These are phyloP conservation scores for Parasteatoda lunata DNA, from an alignment of 2,888 invertebrate species.

Conservation along the genomic window DNA sequence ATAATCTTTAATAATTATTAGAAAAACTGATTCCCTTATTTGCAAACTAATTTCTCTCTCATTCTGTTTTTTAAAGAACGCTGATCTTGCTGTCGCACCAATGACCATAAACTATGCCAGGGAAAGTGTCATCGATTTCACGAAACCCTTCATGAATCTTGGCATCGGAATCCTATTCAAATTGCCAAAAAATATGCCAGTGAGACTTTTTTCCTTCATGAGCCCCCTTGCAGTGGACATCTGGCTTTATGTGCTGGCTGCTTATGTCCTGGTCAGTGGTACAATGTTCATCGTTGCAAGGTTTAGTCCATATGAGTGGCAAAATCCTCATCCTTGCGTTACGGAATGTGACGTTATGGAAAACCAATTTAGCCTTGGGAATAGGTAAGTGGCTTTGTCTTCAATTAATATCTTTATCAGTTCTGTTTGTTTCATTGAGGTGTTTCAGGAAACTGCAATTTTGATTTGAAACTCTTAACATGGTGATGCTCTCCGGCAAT, in stretches of 20 bases:
- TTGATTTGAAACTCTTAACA: too few relatives aligned
- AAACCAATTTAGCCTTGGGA: conserved; percentile 97
- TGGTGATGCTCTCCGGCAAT: too few relatives aligned
- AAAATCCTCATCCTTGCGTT: conserved; percentile 74
- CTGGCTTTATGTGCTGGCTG: conserved; percentile 94
- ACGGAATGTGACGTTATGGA: conserved; percentile 83
- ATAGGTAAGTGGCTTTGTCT: conserved; percentile 73
- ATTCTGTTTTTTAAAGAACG: conserved; percentile 80
- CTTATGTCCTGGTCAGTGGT: conserved; percentile 93
- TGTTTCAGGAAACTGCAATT: too few relatives aligned
- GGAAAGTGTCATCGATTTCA: conserved; percentile 96
- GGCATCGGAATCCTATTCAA: conserved; percentile 97
- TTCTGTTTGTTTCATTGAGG: too few relatives aligned
- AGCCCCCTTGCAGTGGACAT: conserved; percentile 97
- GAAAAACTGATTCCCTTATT: too few relatives aligned
- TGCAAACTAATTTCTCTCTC: too few relatives aligned
- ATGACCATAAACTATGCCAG: conserved; percentile 98
- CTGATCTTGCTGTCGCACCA: conserved; percentile 95
- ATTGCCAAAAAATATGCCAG: conserved; percentile 91
- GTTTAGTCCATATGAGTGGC: conserved; percentile 87
- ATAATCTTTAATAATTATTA: too few relatives aligned
- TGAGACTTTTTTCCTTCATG: conserved; percentile 93
- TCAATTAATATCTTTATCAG: too few relatives aligned
- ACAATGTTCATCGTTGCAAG: conserved; percentile 96
- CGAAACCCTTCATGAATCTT: conserved; percentile 98